These are phyloP conservation scores for Monoplex corrugatus DNA, from an alignment of 2,888 invertebrate genomes.

Conservation along the genomic window DNA sequence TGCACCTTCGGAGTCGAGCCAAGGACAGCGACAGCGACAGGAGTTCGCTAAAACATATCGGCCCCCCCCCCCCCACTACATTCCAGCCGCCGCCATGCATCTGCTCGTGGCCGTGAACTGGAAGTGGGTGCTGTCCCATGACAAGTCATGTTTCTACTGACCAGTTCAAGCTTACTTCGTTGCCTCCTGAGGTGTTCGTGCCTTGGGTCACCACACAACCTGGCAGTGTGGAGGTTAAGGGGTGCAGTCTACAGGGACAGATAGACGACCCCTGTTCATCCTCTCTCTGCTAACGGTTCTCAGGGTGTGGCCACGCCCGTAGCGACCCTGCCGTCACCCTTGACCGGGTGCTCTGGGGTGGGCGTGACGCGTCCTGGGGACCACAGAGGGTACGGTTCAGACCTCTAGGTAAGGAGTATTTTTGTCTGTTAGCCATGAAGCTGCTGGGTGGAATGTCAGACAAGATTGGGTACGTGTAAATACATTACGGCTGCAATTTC, in stretches of 20 bases:
- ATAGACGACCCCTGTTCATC: constrained; percentile 14
- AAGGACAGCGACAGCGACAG: background rate
- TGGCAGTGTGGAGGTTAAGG: constrained; percentile 48
- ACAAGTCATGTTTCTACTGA: constrained; percentile 20
- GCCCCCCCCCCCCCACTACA: constrained; percentile 40
- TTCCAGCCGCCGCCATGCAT: constrained; percentile 36
- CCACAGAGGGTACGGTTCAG: constrained; percentile 49
- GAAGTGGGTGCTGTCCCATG: constrained; percentile 59
- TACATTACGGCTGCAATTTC: no score
- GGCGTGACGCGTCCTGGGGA: constrained; percentile 52
- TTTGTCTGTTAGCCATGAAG: background rate
- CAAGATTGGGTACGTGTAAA: no score
- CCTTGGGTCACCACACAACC: constrained; percentile 43
- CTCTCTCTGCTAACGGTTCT: constrained; percentile 55
- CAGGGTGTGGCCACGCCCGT: constrained; percentile 47
- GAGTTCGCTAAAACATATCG: background rate
- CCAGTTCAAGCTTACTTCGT: constrained; percentile 56
- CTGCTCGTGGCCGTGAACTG: constrained; percentile 52
- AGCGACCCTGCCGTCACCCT: constrained; percentile 57
- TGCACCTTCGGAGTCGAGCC: no score
- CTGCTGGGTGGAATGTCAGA: no score
- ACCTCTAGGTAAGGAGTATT: constrained; percentile 38
- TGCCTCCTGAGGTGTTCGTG: constrained; percentile 55
- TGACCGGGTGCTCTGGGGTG: constrained; percentile 56
- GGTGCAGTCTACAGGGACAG: constrained; percentile 19